These are phyloP conservation scores for Burhinus oedicnemus DNA, from an alignment of 2,113 vertebrate genomes.

Conservation along the genomic window DNA sequence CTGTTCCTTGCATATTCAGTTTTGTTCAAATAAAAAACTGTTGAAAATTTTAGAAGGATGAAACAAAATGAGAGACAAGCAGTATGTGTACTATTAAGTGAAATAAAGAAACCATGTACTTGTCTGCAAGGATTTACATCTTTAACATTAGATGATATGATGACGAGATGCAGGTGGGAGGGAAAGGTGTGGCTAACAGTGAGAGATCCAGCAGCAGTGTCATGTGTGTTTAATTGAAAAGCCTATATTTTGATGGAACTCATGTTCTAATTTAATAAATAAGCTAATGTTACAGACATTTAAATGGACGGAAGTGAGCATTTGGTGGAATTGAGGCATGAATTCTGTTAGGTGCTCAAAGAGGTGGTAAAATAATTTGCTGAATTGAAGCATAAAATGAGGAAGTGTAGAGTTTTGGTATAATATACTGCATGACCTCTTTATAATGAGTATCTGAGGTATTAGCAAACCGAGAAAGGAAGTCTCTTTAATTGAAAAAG, in stretches of 20 bases:
- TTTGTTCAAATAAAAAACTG: neutral
- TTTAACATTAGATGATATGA: neutral
- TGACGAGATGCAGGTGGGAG: neutral
- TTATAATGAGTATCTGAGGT: neutral
- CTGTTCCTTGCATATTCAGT: neutral
- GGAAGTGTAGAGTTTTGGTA: neutral
- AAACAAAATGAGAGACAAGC: neutral
- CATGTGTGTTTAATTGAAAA: neutral
- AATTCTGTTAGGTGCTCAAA: neutral
- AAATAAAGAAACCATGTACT: neutral
- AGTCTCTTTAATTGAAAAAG: neutral
- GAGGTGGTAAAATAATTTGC: neutral
- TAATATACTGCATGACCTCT: neutral
- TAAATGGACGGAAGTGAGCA: neutral
- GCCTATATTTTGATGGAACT: neutral
- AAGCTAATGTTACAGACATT: neutral
- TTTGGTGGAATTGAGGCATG: neutral
- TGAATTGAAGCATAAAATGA: neutral
- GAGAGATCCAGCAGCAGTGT: neutral
- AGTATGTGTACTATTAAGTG: neutral
- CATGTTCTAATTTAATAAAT: neutral
- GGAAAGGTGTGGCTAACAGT: neutral
- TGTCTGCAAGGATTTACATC: neutral
- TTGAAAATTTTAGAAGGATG: neutral
- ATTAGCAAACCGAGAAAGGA: neutral